A percentile compares a stretch with the other conserved stretches of the same genome.
Conservation (phyloP, 2,797 vertebrate genomes). For the Rallus crepitans region DNA sequence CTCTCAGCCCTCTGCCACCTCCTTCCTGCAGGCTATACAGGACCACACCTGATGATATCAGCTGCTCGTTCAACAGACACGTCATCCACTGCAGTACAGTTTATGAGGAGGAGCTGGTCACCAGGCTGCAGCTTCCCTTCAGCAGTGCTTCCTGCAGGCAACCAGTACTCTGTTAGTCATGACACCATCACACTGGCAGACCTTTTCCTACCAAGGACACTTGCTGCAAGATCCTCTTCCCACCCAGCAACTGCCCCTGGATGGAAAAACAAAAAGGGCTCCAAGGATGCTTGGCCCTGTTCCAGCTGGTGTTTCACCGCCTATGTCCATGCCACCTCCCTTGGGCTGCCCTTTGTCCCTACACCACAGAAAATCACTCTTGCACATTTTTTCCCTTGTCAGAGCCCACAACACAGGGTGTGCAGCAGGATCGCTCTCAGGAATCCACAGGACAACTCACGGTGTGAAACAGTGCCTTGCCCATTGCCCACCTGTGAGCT, state of each 20-base stretch:
- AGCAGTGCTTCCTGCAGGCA: conserved; percentile 76
- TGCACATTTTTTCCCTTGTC: not conserved
- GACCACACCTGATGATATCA: conserved; percentile 88
- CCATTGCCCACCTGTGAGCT: fast-evolving
- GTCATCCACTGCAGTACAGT: conserved; percentile 83
- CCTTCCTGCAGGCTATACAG: fast-evolving
- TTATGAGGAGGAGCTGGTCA: conserved; percentile 92
- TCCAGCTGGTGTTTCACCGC: not conserved
- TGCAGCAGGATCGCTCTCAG: not conserved
- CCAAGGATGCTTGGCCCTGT: fast-evolving
- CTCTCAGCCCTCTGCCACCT: not conserved
- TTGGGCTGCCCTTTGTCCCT: not conserved
- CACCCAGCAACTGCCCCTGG: not conserved
- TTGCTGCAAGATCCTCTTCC: not conserved
- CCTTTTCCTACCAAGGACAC: fast-evolving
- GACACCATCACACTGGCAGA: fast-evolving
- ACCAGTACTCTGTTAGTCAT: not conserved
- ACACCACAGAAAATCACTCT: not conserved
- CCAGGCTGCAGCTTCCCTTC: conserved; percentile 87
- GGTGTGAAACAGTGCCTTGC: not conserved
- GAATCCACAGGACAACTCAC: not conserved
- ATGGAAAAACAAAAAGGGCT: not conserved
- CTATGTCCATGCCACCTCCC: fast-evolving
- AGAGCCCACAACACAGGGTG: fast-evolving
- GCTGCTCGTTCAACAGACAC: conserved; percentile 86